Base-by-base conservation (phyloP, 2,113 vertebrate species). In the Bothrops jararaca region DNA sequence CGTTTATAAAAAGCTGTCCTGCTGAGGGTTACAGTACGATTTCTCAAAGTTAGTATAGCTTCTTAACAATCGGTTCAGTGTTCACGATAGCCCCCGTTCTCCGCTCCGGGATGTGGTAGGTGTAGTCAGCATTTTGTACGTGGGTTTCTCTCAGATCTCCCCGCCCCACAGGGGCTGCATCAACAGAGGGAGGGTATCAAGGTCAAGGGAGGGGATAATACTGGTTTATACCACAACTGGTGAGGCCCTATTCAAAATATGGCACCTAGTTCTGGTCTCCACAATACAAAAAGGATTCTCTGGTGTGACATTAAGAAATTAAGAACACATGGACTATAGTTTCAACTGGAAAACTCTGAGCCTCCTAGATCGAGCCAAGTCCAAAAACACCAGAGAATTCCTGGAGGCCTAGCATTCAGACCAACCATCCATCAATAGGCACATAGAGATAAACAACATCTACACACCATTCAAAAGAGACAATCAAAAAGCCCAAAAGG, bases 1-100 rank as follows among this genome's bases (percentile, higher is more conserved):
- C 54, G 87, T 92, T 92, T 92, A 92, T 89, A 92, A 85, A 92
- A 92, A 92, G 91, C 60, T 92, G 26, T 74, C 87, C 56, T 50
- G 26, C 86, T 80, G 58, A 42, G 0, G 34, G 23, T 18, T 89
- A 50, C 15, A 74, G 42, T 56, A 22, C 11, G 39, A 57, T 34
- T 13, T 53, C 48, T 92, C n/a, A 45, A 11, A 22, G 10, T 80
- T n/a, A 80, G 42, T 5, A 89, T 1, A 8, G 6, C 23, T 80
- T 45, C 56, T 24, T 56, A 89, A 92, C 91, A 56, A 89, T 92
- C 3, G 42, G 60, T 23, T 42, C 48, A 34, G 10, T 24, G 12
- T 42, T 69, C 42, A 20, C 11, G 26, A 34, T 64, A 60, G 52
- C 3, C 45, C 29, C 29, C 7, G 11, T 20, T 5, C 57, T 20